Base-by-base conservation (phyloP, 2,888 invertebrate species). In the Agriopis leucophaearia region DNA sequence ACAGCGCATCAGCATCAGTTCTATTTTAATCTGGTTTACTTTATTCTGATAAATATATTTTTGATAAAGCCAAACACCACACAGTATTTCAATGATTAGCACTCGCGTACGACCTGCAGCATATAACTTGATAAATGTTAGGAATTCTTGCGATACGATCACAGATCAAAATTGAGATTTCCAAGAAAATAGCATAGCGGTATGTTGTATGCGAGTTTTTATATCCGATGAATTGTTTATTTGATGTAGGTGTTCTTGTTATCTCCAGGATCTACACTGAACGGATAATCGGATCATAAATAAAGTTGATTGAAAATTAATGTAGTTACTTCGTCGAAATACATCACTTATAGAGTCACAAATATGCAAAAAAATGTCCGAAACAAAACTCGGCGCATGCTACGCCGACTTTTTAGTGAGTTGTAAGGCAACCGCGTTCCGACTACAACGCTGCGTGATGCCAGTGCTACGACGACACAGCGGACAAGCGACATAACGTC, bases 191-290 rank as follows among this genome's bases (percentile, higher is more conserved):
- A 27, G 13, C 18, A 16, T 3, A 13, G 27, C 55, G 42, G 52
- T 27, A 40, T 42, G 42, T 55, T 55, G 13, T 18, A 27, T 55
- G 55, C 55, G 44, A 44, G n/a, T n/a, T 42, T 55, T 55, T 2
- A 54, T 44, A 44, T 42, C 52, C 52, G 38, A 42, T 55, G 13
- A n/a, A 44, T 16, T 15, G 36, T 42, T 18, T 18, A 13, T 55
- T 55, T 42, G 8, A 55, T 42, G 8, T 42, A 13, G 12, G 18
- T 42, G 44, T 10, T 42, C 2, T 9, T 8, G 42, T 44, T 42
- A 55, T 42, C 55, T 42, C 18, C 27, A 8, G 42, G 18, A 55
- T 55, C n/a, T 42, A 55, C 55, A 42, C 1, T 1, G n/a, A 13
- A 3, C 3, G 13, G 0, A 10, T 15, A 36, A 38, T 38, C 15